phyloP scores from a whole-genome alignment of 2,113 vertebrate species.

The Mugil cephalus region DNA sequence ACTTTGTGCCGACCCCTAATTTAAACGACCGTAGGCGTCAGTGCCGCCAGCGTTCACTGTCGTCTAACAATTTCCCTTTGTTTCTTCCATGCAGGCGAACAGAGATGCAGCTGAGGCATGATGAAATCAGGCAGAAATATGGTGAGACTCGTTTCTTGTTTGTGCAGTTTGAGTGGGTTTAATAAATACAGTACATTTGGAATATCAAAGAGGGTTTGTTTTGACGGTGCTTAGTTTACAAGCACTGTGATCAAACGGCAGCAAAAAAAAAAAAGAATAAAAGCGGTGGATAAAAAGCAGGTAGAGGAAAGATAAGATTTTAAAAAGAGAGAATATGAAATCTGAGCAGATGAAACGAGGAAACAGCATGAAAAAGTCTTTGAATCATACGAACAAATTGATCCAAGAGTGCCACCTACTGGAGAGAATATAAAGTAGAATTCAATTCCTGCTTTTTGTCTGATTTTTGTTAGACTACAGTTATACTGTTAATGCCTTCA shows the following conservation, averaged over 20 bases:
- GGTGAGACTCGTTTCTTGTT: constrained; percentile 81
- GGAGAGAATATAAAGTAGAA: constrained; percentile 24
- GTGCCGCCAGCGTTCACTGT: constrained; percentile 13
- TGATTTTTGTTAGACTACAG: not conserved
- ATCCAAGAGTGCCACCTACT: constrained; percentile 52
- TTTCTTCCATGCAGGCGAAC: constrained; percentile 83
- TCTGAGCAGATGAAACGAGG: not conserved
- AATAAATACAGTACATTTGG: constrained; percentile 11
- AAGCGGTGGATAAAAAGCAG: not conserved
- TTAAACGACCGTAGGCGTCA: not conserved
- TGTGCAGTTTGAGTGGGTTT: constrained; percentile 9
- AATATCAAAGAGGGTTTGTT: not conserved
- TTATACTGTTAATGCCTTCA: not conserved
- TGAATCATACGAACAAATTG: not conserved
- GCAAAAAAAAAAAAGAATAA: not conserved
- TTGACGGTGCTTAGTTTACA: not conserved
- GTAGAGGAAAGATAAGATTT: not conserved
- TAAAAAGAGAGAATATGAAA: not conserved
- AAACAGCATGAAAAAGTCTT: not conserved
- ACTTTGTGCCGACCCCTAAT: constrained; percentile 1
- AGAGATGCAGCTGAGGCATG: constrained; percentile 93
- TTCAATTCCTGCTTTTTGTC: not conserved
- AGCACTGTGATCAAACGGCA: not conserved
- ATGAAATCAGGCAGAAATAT: constrained; percentile 95
- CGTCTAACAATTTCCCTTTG: constrained; percentile 44